Evolutionary conservation across 1,140 invertebrate genomes (phyloP).

Genomic region (Periplaneta americana): DNA sequence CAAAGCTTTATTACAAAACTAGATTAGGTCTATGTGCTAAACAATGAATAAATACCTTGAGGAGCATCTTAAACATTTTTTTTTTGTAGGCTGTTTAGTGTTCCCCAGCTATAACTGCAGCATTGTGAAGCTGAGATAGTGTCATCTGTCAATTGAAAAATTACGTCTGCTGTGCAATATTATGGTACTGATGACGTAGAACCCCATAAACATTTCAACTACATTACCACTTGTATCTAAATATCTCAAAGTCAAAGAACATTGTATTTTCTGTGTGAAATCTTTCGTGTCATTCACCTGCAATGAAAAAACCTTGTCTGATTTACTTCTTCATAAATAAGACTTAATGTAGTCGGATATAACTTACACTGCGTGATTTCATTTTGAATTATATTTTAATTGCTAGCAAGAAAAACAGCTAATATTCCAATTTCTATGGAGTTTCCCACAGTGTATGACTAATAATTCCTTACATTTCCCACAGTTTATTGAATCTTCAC

Average conservation of each 20-base stretch:
- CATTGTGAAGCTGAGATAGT: neutral
- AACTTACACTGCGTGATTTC: neutral
- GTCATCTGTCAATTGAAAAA: neutral
- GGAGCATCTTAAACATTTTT: neutral
- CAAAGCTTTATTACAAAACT: neutral
- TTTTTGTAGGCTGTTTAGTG: no score
- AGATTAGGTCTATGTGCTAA: neutral
- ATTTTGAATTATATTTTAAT: neutral
- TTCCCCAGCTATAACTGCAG: neutral
- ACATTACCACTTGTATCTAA: neutral
- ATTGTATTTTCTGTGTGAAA: slow-evolving; percentile 4
- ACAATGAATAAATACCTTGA: neutral
- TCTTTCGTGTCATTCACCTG: slow-evolving; percentile 15
- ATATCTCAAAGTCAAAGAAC: neutral
- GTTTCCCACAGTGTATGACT: neutral
- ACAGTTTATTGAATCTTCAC: neutral
- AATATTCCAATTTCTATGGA: neutral
- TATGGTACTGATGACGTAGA: neutral
- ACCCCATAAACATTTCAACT: neutral
- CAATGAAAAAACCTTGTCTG: slow-evolving; percentile 11
- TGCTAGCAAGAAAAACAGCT: neutral
- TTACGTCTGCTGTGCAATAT: neutral
- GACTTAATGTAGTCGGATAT: neutral
- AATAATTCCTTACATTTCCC: neutral
- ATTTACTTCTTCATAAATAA: slow-evolving; percentile 2